A percentile compares a stretch with the other conserved stretches of the same genome.
These are phyloP conservation scores for Pristis pectinata DNA, from an alignment of 2,797 vertebrate species.

Conservation along the genomic window DNA sequence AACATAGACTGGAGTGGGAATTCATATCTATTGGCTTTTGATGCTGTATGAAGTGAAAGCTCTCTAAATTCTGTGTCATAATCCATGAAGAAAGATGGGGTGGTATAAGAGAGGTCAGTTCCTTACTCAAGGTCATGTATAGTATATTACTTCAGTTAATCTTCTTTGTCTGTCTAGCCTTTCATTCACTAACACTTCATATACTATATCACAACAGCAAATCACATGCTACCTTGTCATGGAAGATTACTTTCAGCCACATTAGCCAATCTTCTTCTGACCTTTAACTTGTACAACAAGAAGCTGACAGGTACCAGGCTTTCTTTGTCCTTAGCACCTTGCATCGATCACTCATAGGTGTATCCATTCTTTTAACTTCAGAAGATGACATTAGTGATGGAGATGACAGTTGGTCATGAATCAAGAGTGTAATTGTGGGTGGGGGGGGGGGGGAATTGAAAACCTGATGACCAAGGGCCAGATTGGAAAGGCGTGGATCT, in stretches of 20 bases:
- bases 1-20: no score
- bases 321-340: not conserved
- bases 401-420: not conserved
- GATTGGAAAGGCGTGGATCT: not conserved
- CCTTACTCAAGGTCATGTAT: no score
- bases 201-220: not conserved
- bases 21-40: no score
- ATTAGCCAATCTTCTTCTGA: not conserved
- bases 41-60: no score
- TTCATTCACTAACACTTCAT: no score
- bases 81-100: no score
- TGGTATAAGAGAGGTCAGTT: no score
- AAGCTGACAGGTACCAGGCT: not conserved
- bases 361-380: not conserved
- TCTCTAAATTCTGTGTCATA: no score
- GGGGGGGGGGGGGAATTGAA: no score
- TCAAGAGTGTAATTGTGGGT: not conserved
- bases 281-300: not conserved
- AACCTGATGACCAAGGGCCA: not conserved
- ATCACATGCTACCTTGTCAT: not conserved
- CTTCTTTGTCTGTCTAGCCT: no score
- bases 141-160: no score
- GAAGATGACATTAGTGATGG: not conserved
- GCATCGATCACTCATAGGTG: not conserved
- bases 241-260: not conserved